Percentiles rank a stretch among this genome's conserved stretches.
Evolutionary conservation across 2,888 invertebrate species (phyloP).

Genomic region (Geotrupes spiniger): DNA sequence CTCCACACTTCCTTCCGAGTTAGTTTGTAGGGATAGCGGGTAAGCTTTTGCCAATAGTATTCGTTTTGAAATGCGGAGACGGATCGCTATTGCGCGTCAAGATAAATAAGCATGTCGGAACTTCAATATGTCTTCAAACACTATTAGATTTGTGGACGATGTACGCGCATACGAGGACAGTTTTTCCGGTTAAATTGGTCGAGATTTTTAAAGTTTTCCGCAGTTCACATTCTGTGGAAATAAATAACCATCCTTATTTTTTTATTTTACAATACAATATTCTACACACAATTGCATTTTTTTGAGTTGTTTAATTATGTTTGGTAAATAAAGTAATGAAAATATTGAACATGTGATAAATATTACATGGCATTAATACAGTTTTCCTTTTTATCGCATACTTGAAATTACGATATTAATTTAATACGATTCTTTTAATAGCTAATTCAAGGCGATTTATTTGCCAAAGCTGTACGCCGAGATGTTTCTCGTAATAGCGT

Average conservation of each 20-base stretch:
- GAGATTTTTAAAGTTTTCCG: not conserved
- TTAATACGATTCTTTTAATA: slow-evolving; percentile 12
- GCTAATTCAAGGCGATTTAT: slow-evolving; percentile 23
- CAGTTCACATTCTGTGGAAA: too few relatives aligned
- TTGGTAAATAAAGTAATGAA: too few relatives aligned
- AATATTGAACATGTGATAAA: too few relatives aligned
- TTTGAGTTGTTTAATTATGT: too few relatives aligned
- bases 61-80: slow-evolving; percentile 32
- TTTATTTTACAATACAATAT: too few relatives aligned
- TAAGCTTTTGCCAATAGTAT: slow-evolving; percentile 32
- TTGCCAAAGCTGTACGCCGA: slow-evolving; percentile 21
- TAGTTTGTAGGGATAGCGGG: slow-evolving; percentile 33
- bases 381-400: too few relatives aligned
- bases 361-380: too few relatives aligned
- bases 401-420: too few relatives aligned
- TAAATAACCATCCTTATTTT: too few relatives aligned
- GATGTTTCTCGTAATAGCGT: slow-evolving; percentile 20
- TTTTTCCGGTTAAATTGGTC: not conserved
- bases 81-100: slow-evolving; percentile 30
- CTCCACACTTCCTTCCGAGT: slow-evolving; percentile 32
- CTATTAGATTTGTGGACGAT: slow-evolving; percentile 25
- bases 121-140: slow-evolving; percentile 33
- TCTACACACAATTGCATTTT: too few relatives aligned
- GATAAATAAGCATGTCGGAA: slow-evolving; percentile 36
- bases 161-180: not conserved